Base-by-base conservation (phyloP, 2,797 vertebrate species). In the Squalus acanthias region DNA sequence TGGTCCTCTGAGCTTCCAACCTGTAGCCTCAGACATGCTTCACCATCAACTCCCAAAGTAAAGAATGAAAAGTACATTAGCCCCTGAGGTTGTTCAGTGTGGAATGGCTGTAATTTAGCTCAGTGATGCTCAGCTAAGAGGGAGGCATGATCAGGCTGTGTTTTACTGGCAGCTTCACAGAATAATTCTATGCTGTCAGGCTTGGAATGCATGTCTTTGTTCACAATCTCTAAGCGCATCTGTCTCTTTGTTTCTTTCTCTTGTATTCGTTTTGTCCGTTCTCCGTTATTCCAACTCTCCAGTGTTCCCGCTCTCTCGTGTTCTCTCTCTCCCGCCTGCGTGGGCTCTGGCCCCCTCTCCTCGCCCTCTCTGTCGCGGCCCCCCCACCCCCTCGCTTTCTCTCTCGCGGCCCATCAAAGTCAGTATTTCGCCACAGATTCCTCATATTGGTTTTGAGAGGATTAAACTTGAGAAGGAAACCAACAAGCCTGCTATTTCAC, bases 121-220 rank as follows among this genome's bases (percentile, higher is more conserved):
- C 60, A 39, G 17, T 67, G 29, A 39, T 91, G 63, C 8, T 93
- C 33, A 67, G 91, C 6, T 24, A 93, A 91, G 0, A 63, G 60
- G 57, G 29, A 20, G 29, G 29, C 26, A 33, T 15, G 7, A 92
- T 39, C 20, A 33, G 10, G 53, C 88, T 63, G 9, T 89, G 88
- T 39, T 92, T 92, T 6, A 20, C 63, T 67, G 60, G 89, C 89
- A 92, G 29, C 5, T 92, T 92, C 63, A 65, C 15, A 29, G n/a
- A 92, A 92, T 67, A 92, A 67, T 92, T 92, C n/a, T 67, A 92
- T 92, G 60, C n/a, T 92, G 89, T 92, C 60, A 39, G 15, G 1
- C 63, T 92, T 92, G 33, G 63, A 67, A 63, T 20, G 63, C 22
- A 50, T 65, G 7, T 93, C n/a, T 39, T 24, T 57, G 10, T 89